Base-by-base conservation (phyloP, 2,113 vertebrate species). In the Egretta garzetta region DNA sequence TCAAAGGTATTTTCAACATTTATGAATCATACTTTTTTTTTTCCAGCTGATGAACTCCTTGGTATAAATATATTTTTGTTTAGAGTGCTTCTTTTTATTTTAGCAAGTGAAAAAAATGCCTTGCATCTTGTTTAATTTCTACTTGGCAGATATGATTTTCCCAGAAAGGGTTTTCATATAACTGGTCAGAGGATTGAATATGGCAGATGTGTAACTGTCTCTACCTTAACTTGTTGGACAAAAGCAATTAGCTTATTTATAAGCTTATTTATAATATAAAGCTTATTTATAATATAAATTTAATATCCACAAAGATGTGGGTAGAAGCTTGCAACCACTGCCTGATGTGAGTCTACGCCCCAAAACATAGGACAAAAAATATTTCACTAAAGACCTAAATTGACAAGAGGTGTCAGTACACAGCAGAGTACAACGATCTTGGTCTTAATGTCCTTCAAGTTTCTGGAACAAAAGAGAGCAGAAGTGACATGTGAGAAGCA, bases 301-400 rank as follows among this genome's bases (percentile, higher is more conserved):
- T 41, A 41, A 41, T 41, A 41, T 41, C 39, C 39, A 80, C 8
- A 50, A 71, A 77, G 17, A 20, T 23, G 16, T 71, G 35, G 22
- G 35, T 8, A 63, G 53, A 87, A 81, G 59, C 28, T 35, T 53
- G 14, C 10, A 63, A 14, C 7, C 55, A 22, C 27, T 56, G 26
- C 4, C n/a, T 64, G 23, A 67, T 52, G 6, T 56, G 47, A 67
- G 9, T 28, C 20, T 39, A 37, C 0, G 1, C 3, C n/a, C 19
- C 14, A 37, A 88, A 86, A 49, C 17, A 39, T 4, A 45, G 18
- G 55, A 9, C 3, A 39, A 86, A 88, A 85, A 85, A 33, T 64
- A 39, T 10, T 73, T 82, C 43, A 59, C 19, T 53, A 30, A 47
- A 50, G 41, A 84, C 32, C 3, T 80, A 73, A 72, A 63, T 24